Evolutionary conservation across 2,797 vertebrate genomes (phyloP).

Genomic region (Gymnothorax reevesii): DNA sequence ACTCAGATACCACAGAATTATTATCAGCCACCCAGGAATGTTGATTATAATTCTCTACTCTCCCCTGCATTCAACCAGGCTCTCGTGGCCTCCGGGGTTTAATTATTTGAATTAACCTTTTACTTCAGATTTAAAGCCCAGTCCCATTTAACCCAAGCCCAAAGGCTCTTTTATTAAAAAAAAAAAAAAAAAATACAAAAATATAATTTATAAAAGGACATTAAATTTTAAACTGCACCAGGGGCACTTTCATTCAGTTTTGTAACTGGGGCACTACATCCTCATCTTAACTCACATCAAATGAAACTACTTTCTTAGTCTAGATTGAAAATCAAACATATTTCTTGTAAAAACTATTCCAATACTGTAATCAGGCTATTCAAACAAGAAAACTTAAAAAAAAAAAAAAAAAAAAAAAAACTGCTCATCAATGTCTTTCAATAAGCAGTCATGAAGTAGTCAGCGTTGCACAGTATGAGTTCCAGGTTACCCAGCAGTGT

Average conservation of each 20-base stretch:
- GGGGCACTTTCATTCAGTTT: constrained; percentile 24
- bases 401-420: background rate
- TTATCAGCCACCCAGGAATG: constrained; percentile 11
- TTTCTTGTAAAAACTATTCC: background rate
- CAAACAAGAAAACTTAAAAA: background rate
- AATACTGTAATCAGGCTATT: background rate
- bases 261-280: constrained; percentile 14
- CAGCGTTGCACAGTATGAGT: background rate
- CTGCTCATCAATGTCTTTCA: background rate
- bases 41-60: constrained; percentile 5
- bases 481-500: too few relatives aligned
- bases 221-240: constrained; percentile 24
- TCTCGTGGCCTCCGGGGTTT: constrained; percentile 12
- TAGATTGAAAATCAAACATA: background rate
- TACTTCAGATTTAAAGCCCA: constrained; percentile 27
- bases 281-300: constrained; percentile 13
- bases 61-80: background rate
- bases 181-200: constrained; percentile 13
- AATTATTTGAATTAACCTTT: constrained; percentile 39
- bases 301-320: background rate
- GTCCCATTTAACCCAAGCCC: constrained; percentile 9
- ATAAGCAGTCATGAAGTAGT: background rate
- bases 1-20: constrained; percentile 13
- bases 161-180: constrained; percentile 24
- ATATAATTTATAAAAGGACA: constrained; percentile 12